A percentile compares a stretch with the other conserved stretches of the same genome.
Conservation (phyloP, 2,797 vertebrate species). For the Rhabdomys pumilio region DNA sequence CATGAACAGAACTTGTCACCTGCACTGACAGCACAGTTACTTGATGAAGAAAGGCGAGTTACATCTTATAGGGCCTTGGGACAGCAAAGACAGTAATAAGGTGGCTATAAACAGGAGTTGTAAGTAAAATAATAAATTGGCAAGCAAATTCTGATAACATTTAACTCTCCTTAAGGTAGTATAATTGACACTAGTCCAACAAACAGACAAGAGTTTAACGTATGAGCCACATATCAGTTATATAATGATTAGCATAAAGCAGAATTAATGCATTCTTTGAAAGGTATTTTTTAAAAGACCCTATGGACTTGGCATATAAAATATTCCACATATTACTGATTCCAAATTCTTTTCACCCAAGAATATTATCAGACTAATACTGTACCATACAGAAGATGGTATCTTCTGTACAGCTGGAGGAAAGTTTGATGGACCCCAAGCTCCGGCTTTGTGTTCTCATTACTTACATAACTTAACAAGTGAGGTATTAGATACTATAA, state of each 20-base stretch:
- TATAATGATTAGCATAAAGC: neutral
- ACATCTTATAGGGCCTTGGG: neutral
- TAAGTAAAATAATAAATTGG: neutral
- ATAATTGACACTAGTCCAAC: neutral
- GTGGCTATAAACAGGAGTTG: neutral
- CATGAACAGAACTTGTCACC: slow-evolving; percentile 16
- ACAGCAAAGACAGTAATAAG: neutral
- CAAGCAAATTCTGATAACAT: neutral
- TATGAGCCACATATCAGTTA: neutral
- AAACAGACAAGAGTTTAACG: slow-evolving; percentile 67
- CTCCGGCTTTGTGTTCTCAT: neutral
- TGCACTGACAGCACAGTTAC: slow-evolving; percentile 28
- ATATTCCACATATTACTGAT: slow-evolving; percentile 1
- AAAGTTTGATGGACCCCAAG: too few relatives aligned
- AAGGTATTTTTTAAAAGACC: slow-evolving; percentile 15
- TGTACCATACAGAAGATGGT: neutral
- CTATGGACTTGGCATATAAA: neutral
- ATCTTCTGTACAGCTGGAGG: neutral
- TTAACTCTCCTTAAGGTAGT: neutral
- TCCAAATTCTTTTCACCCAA: neutral
- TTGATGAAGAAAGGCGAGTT: neutral
- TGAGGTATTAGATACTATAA: neutral
- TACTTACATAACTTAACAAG: neutral
- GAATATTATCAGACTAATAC: neutral
- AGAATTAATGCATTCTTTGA: neutral